Evolutionary conservation across 1,140 invertebrate species (phyloP), one percentile per base, ranked within the genome.

Genomic region (Drosophila rufa): DNA sequence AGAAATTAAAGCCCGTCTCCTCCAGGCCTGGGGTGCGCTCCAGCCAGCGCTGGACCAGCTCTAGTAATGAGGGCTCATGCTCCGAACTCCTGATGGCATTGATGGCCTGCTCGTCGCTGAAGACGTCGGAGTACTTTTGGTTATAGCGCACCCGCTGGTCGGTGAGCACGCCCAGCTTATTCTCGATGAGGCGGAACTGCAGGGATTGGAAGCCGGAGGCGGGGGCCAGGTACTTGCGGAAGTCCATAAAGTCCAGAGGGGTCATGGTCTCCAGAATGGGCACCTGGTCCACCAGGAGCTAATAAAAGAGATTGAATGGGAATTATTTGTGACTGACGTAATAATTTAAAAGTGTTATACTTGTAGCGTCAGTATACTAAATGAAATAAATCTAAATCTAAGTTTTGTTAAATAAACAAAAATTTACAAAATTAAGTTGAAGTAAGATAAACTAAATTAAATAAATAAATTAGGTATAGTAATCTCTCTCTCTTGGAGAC

Each of bases 251-350:
- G 94, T 99, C 98, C 53, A 99, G 93, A 0, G 98, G 98, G 0
- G 98, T 98, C 98, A 99, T 99, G 0, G 98, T 99, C 93, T 99
- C 99, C 59, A 99, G 93, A 81, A 99, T 99, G 90, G 97, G 96
- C 9, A 99, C 98, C 95, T 99, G 99, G 92, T 99, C 99, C 22
- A 98, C 98, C 25, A 99, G 93, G 1, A 99, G 93, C 98, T 99
- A 92, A 30, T 14, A 93, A 3, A 12, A 14, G 12, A 11, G 33
- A 5, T 22, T 22, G 19, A 22, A 22, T 22, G 19, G 19, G 19
- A 22, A 22, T 22, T 22, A 22, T 1, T 22, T 22, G 19, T 22
- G 2, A 22, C n/a, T n/a, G n/a, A n/a, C n/a, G n/a, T n/a, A n/a
- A n/a, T n/a, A n/a, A n/a, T n/a, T n/a, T n/a, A n/a, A n/a, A n/a